Conservation (phyloP, 2,797 vertebrate species). For the Alectoris magna region DNA sequence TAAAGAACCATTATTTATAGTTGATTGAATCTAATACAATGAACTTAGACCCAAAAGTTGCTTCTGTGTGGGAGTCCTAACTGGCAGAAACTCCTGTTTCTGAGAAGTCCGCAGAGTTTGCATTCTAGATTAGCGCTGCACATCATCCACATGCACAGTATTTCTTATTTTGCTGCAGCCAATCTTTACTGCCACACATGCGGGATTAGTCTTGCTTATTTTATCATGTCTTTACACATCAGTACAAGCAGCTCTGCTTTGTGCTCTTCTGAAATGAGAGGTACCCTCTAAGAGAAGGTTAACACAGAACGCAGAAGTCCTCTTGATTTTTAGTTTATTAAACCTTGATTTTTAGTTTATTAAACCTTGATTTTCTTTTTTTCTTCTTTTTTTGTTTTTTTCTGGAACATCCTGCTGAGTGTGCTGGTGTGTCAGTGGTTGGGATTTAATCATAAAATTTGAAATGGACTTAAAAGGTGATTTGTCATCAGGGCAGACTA, state of each 20-base stretch:
- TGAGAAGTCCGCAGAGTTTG: not conserved
- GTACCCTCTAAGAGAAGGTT: not conserved
- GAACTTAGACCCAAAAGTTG: not conserved
- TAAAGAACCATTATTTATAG: not conserved
- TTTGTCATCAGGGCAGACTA: not conserved
- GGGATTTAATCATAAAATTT: not conserved
- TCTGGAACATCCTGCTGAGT: not conserved
- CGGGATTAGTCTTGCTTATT: not conserved
- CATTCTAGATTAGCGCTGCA: fast-evolving
- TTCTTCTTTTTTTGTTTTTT: not conserved
- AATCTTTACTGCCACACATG: not conserved
- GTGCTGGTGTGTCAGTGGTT: not conserved
- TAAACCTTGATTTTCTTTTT: not conserved
- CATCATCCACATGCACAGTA: not conserved
- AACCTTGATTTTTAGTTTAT: not conserved
- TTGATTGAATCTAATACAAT: not conserved
- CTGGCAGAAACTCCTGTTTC: not conserved
- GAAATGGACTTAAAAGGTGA: not conserved
- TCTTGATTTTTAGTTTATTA: not conserved
- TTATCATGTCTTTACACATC: not conserved
- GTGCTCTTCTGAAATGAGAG: not conserved
- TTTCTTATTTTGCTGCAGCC: not conserved
- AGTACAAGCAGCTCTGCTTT: not conserved
- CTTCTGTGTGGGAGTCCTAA: not conserved
- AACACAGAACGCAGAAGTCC: not conserved